Evolutionary conservation across 2,797 vertebrate genomes (phyloP).

Genomic region (Dendrocincla tyrannina): DNA sequence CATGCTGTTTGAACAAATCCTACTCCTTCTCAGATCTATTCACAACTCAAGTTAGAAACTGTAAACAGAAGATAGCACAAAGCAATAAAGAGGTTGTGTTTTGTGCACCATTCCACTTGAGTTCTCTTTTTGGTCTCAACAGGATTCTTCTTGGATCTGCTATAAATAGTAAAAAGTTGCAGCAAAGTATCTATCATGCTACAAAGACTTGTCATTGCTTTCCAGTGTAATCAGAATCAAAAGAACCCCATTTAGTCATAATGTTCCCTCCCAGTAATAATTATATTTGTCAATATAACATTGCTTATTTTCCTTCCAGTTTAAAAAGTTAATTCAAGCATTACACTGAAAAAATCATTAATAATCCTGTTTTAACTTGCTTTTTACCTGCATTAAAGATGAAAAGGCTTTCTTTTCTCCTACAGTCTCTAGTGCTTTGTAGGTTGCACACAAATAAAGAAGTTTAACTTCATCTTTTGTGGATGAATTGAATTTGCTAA

Average conservation of each 20-base stretch:
- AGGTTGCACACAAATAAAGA: conserved; percentile 91
- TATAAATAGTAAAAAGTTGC: neutral
- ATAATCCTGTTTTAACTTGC: neutral
- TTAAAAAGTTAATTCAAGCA: neutral
- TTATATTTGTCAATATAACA: neutral
- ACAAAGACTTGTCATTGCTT: neutral
- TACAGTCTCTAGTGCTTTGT: conserved; percentile 92
- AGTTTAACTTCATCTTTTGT: conserved; percentile 96
- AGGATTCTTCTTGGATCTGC: neutral
- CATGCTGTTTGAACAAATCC: neutral
- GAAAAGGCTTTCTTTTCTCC: conserved; percentile 99
- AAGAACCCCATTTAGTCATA: neutral
- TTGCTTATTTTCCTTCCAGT: neutral
- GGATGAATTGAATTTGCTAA: conserved; percentile 91
- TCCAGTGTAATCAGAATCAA: neutral
- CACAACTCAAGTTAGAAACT: neutral
- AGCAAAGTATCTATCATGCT: neutral
- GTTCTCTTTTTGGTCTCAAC: neutral
- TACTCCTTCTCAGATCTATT: neutral
- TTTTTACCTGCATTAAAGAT: conserved; percentile 93
- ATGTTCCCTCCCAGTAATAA: neutral
- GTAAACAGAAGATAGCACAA: neutral
- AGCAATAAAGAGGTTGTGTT: neutral
- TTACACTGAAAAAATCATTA: neutral
- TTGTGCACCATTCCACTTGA: neutral